phyloP scores from a whole-genome alignment of 1,140 invertebrate genomes.

The Agrypnia vestita region DNA sequence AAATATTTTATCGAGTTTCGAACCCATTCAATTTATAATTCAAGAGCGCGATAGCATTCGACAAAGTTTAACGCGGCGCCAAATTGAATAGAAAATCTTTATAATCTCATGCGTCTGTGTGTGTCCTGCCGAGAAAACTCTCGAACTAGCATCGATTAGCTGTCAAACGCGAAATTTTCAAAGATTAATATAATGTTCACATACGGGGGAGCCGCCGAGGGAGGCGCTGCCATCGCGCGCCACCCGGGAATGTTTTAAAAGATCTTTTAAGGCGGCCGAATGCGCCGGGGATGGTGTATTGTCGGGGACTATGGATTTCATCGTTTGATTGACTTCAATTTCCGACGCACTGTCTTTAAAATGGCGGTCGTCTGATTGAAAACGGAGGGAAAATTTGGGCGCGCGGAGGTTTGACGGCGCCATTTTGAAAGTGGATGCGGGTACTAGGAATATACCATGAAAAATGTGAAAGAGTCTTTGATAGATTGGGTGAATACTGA shows the following conservation, averaged over 20 bases:
- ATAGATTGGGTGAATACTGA: too few species aligned
- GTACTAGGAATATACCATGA: too few species aligned
- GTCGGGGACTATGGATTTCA: slow-evolving; percentile 36
- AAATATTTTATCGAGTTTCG: too few species aligned
- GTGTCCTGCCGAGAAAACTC: slow-evolving; percentile 30
- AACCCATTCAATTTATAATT: too few species aligned
- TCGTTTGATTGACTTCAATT: slow-evolving; percentile 37
- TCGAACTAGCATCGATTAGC: slow-evolving; percentile 47
- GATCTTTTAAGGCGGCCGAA: slow-evolving; percentile 41
- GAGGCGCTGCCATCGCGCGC: background rate
- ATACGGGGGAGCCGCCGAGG: slow-evolving; percentile 7
- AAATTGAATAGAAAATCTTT: slow-evolving; percentile 4
- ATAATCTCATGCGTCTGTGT: background rate
- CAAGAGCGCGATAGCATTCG: too few species aligned
- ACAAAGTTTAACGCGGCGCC: background rate
- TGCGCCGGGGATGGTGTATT: slow-evolving; percentile 27
- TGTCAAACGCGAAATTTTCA: slow-evolving; percentile 49
- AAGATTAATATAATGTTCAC: slow-evolving; percentile 50
- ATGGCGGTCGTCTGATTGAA: slow-evolving; percentile 26
- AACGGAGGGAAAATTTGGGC: slow-evolving; percentile 24
- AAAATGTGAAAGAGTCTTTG: too few species aligned
- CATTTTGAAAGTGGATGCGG: slow-evolving; percentile 12
- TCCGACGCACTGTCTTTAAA: slow-evolving; percentile 41
- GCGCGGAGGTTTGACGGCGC: slow-evolving; percentile 13
- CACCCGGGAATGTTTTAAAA: slow-evolving; percentile 44